Percentiles rank a stretch among this genome's conserved stretches.
phyloP scores from a whole-genome alignment of 2,888 invertebrate species.

The Spodoptera littoralis region DNA sequence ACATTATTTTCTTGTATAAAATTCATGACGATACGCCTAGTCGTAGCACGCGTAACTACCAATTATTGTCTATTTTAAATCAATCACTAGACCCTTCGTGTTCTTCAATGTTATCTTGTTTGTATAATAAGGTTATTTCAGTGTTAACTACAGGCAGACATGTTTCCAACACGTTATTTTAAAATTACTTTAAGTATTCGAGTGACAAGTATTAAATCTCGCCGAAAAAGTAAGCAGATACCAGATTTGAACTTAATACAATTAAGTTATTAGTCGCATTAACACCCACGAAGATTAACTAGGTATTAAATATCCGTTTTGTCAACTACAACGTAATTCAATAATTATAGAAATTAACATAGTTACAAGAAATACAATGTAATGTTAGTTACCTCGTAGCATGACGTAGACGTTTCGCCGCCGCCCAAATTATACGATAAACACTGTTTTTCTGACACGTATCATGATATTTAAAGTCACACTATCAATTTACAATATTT shows the following conservation, averaged over 20 bases:
- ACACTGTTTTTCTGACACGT: conserved; percentile 80
- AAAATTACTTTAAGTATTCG: not conserved
- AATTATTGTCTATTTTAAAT: conserved; percentile 31
- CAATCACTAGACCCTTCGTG: conserved; percentile 20
- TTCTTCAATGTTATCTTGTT: conserved; percentile 11
- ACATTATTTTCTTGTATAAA: conserved; percentile 28
- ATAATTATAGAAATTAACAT: conserved; percentile 13
- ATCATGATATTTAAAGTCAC: conserved; percentile 78
- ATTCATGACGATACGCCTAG: conserved; percentile 29
- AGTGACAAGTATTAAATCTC: not conserved
- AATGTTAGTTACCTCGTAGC: conserved; percentile 78
- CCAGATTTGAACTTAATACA: conserved; percentile 38
- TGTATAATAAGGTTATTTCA: conserved; percentile 5
- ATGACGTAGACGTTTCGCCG: conserved; percentile 80
- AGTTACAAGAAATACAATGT: conserved; percentile 30
- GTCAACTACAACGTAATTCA: conserved; percentile 4
- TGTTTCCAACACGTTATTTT: conserved; percentile 4
- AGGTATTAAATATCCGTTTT: conserved; percentile 23
- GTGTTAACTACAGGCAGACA: not conserved
- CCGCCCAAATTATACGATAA: conserved; percentile 78
- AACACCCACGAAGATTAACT: conserved; percentile 31
- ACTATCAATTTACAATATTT: conserved; percentile 67
- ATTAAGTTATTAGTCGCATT: conserved; percentile 50
- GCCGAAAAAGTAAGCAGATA: conserved; percentile 10
- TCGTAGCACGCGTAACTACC: conserved; percentile 17